Base-by-base conservation (phyloP, 2,888 invertebrate species). In the Drosophila histrio region DNA sequence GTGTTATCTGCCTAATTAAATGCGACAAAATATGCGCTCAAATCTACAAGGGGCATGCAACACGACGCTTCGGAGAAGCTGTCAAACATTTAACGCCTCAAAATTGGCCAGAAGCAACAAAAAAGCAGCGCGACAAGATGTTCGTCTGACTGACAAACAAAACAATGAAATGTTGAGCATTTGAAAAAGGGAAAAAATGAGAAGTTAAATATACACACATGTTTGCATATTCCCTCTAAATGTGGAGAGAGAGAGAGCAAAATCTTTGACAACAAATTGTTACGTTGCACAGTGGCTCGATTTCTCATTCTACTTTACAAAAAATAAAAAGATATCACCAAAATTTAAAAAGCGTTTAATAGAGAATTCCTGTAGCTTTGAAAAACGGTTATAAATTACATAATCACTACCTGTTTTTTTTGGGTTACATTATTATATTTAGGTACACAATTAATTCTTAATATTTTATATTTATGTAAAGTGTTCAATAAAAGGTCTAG, bases 1-100 rank as follows among this genome's bases (percentile, higher is more conserved):
- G 59, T 76, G 73, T 66, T 74, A 74, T 77, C 77, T 62, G 79
- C 50, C 71, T 79, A 82, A 82, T 81, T 81, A 81, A 79, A 76
- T 66, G 72, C 59, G 68, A 72, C 75, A 75, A 72, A 72, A 74
- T 71, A 61, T 57, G 56, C 38, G 54, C 24, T 2, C n/a, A 7
- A 50, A 9, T 15, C 17, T n/a, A 50, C 24, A 44, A 19, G 36
- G 13, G 26, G 34, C 21, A 15, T 30, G 30, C 46, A 30, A 30
- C 46, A 2, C n/a, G 21, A 2, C 1, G 15, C 15, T 8, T 15
- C 4, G 13, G 21, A 11, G 17, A 63, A 65, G 72, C 68, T 79
- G 79, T 77, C 79, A 71, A 77, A 74, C 74, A 79, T 69, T 74
- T 77, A 68, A 59, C 69, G 75, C 77, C 64, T 46, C 11, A 69